phyloP scores from a whole-genome alignment of 2,888 invertebrate genomes.

The Epirrhoe tristata region DNA sequence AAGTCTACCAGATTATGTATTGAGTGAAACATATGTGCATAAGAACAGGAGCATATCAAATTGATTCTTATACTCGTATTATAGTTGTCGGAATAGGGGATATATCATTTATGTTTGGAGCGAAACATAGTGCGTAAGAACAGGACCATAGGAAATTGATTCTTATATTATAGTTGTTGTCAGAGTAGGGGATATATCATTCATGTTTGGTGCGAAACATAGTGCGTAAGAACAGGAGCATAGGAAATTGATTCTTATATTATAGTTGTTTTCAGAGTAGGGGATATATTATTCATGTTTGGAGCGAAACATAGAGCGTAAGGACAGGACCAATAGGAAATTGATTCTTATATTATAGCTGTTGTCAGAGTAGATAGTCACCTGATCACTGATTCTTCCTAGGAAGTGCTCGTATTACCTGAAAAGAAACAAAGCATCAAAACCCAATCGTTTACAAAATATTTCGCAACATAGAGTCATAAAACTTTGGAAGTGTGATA shows the following conservation, averaged over 20 bases:
- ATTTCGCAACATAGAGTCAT: background rate
- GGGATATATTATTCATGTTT: background rate
- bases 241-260: no score
- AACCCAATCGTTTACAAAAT: background rate
- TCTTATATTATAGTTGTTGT: no score
- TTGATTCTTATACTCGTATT: no score
- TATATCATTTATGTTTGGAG: background rate
- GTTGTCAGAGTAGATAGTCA: background rate
- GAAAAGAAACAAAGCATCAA: constrained; percentile 6
- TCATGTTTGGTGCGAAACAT: background rate
- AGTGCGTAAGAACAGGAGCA: background rate
- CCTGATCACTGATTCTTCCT: background rate
- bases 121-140: background rate
- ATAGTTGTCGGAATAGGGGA: no score
- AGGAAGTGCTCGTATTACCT: constrained; percentile 4
- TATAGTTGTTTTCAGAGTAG: no score
- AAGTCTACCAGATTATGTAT: background rate
- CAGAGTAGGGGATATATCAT: no score
- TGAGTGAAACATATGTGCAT: background rate
- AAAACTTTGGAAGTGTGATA: constrained; percentile 2
- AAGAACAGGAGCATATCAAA: background rate
- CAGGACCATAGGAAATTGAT: no score
- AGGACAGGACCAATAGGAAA: no score
- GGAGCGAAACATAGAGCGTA: background rate
- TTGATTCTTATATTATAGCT: no score